Conservation (phyloP, 2,888 invertebrate species). For the Oegoconia quadripuncta region DNA sequence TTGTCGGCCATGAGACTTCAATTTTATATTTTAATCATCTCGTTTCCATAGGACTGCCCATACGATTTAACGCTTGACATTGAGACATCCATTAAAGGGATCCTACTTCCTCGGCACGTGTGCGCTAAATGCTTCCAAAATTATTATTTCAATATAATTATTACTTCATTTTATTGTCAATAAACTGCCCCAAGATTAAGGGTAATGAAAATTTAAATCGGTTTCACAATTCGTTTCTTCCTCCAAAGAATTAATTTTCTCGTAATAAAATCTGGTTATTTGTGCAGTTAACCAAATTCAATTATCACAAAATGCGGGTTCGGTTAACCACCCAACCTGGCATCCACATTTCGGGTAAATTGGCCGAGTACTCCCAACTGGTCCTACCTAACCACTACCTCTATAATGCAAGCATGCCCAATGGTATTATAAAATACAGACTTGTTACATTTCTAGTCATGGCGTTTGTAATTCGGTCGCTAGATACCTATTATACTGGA, state of each 20-base stretch:
- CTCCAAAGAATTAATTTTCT: constrained; percentile 48
- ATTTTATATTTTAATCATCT: not conserved
- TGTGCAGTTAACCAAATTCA: constrained; percentile 50
- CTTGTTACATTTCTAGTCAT: no score
- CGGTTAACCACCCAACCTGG: not conserved
- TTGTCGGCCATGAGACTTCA: not conserved
- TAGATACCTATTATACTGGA: no score
- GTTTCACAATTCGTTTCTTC: constrained; percentile 38
- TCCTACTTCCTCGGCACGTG: constrained; percentile 19
- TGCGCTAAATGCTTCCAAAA: constrained; percentile 21
- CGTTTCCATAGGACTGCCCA: not conserved
- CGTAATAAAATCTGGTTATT: constrained; percentile 41
- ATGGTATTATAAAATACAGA: no score
- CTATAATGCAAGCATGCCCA: no score
- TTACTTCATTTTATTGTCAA: constrained; percentile 41
- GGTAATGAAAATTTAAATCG: constrained; percentile 46
- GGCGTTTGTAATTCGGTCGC: no score
- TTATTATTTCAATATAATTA: constrained; percentile 34
- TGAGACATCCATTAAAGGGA: constrained; percentile 21
- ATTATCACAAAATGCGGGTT: constrained; percentile 24
- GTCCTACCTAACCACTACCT: no score
- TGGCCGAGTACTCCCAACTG: no score
- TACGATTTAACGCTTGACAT: constrained; percentile 17
- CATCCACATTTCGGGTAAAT: no score
- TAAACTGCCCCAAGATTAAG: constrained; percentile 43